phyloP scores from a whole-genome alignment of 2,888 invertebrate species.

The Digitonthophagus gazella region DNA sequence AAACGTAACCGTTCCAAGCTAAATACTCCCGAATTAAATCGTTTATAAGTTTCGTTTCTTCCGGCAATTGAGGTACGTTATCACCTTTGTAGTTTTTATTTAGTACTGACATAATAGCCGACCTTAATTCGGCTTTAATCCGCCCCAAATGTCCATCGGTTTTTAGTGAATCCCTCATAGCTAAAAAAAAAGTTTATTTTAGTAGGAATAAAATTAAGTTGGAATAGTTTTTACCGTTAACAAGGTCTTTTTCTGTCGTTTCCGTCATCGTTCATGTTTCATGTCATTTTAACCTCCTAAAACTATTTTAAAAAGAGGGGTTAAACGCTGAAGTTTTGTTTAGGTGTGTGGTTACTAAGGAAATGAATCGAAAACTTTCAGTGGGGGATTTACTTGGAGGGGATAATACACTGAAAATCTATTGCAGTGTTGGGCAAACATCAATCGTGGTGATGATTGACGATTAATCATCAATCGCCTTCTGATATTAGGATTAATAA shows the following conservation, averaged over 20 bases:
- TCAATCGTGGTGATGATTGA: no score
- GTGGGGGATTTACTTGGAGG: no score
- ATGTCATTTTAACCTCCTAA: not conserved
- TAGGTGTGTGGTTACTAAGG: not conserved
- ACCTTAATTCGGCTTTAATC: slow-evolving; percentile 48
- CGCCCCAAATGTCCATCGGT: slow-evolving; percentile 48
- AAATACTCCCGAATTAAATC: slow-evolving; percentile 67
- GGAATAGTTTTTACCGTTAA: slow-evolving; percentile 40
- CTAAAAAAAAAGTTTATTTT: slow-evolving; percentile 35
- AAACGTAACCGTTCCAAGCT: slow-evolving; percentile 69
- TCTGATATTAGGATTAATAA: no score
- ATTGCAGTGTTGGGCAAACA: no score
- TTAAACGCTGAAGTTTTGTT: not conserved
- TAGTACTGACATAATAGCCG: slow-evolving; percentile 49
- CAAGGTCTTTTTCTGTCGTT: slow-evolving; percentile 43
- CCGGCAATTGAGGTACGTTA: slow-evolving; percentile 44
- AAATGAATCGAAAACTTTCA: no score
- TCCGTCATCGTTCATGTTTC: slow-evolving; percentile 37
- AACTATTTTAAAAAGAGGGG: not conserved
- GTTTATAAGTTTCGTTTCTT: slow-evolving; percentile 58
- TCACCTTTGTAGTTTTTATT: slow-evolving; percentile 40
- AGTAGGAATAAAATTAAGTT: not conserved
- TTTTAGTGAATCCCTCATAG: slow-evolving; percentile 47
- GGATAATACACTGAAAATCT: no score
- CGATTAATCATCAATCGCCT: no score